Percentiles rank a stretch among this genome's conserved stretches.
These are phyloP conservation scores for Amiota mariae DNA, from an alignment of 2,888 invertebrate species.

Conservation along the genomic window DNA sequence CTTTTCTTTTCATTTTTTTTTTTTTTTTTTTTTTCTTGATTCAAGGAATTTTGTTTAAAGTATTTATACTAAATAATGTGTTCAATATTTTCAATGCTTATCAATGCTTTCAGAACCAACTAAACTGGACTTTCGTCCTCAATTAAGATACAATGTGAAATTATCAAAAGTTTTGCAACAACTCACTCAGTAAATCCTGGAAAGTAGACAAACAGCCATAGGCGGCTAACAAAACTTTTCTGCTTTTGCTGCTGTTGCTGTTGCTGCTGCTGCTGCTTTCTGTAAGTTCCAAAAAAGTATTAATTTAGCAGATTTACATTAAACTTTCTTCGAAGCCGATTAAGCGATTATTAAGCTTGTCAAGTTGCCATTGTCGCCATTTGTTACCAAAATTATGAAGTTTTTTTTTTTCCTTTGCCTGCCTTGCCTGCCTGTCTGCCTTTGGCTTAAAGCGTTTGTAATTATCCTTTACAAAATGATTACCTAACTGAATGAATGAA, in stretches of 20 bases:
- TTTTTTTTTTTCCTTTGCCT: no score
- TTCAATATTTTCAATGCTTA: no score
- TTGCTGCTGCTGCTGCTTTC: background rate
- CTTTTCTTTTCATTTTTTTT: background rate
- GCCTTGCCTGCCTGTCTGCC: no score
- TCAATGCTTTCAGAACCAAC: no score
- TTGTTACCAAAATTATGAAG: slow-evolving; percentile 61
- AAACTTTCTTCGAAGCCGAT: slow-evolving; percentile 62
- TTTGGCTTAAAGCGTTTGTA: slow-evolving; percentile 20
- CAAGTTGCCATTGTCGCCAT: slow-evolving; percentile 62
- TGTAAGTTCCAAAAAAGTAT: slow-evolving; percentile 34
- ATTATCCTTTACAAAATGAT: slow-evolving; percentile 3
- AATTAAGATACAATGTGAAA: slow-evolving; percentile 47
- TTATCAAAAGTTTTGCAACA: slow-evolving; percentile 57
- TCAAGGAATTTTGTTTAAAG: no score
- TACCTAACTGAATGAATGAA: background rate
- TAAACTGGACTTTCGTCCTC: background rate
- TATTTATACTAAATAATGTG: background rate
- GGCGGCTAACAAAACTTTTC: slow-evolving; percentile 48
- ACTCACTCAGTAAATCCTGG: background rate
- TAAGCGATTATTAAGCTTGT: slow-evolving; percentile 66
- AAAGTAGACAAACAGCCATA: slow-evolving; percentile 31
- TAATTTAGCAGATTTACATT: slow-evolving; percentile 60
- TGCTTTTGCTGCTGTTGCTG: no score
- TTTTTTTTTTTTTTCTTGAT: background rate